Evolutionary conservation across 2,888 invertebrate genomes (phyloP), one percentile per base, ranked within the genome.

Genomic region (Melanchra persicariae): DNA sequence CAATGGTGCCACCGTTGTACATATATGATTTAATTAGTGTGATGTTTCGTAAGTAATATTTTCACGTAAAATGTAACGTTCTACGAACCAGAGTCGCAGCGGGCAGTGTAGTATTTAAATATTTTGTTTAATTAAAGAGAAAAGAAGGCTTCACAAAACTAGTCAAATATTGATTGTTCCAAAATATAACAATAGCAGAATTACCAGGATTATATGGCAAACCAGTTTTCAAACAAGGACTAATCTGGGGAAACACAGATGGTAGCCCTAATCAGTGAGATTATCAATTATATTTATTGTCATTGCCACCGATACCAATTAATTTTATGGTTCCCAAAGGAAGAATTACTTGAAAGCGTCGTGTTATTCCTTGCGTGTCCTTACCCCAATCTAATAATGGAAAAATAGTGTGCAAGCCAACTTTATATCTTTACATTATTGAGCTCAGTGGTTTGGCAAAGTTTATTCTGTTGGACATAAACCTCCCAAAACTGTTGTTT

Each of bases 1-100:
- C 85, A 71, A 85, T 86, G 79, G 68, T 77, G 78, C 77, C 70
- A 74, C 76, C 68, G 51, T 67, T 77, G 74, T 85, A 81, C 71
- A 81, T 81, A 83, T 81, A 85, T 86, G 88, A 89, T 90, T 91
- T 90, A 89, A 90, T 89, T 89, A 87, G 75, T 75, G 71, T 82
- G 80, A 83, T 85, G 85, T 70, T 76, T 74, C 73, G 74, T 74
- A 76, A 76, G 74, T 83, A 74, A 77, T 79, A 81, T 74, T 78
- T 75, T 79, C 59, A 77, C 61, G 74, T 63, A 59, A 79, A 70
- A 76, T 58, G 75, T 69, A 70, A 71, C 77, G 59, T 83, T 83
- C 74, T 65, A 63, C 68, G 77, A 77, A 82, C 58, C 26, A 70
- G 43, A 67, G 62, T 34, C 30, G 49, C 63, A 40, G 45, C 6